phyloP scores from a whole-genome alignment of 2,113 vertebrate species.

The Euleptes europaea region DNA sequence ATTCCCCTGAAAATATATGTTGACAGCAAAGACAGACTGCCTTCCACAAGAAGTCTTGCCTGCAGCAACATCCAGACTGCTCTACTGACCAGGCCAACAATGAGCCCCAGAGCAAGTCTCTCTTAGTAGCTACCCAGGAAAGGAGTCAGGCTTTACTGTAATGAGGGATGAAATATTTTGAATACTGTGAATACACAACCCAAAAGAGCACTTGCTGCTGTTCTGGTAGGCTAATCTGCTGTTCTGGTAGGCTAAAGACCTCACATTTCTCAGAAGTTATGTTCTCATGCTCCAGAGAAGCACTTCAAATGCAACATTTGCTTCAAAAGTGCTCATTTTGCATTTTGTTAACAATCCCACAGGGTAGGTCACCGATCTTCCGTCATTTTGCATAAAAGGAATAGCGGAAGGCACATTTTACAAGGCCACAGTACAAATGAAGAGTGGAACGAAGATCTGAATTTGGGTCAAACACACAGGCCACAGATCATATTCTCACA shows the following conservation, averaged over 20 bases:
- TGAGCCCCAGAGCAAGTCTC: neutral
- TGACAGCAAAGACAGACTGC: neutral
- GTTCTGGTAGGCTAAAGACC: neutral
- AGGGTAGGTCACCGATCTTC: too few relatives aligned
- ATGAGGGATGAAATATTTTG: neutral
- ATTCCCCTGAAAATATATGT: neutral
- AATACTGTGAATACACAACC: neutral
- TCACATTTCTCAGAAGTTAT: too few relatives aligned
- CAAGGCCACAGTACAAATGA: neutral
- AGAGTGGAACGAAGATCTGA: neutral
- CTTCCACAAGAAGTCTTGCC: neutral
- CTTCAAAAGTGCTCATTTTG: neutral
- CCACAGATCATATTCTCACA: too few relatives aligned
- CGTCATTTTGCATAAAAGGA: too few relatives aligned
- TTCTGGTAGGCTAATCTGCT: neutral
- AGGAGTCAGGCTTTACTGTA: neutral
- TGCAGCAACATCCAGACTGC: neutral
- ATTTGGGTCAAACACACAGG: neutral
- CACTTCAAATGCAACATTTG: too few relatives aligned
- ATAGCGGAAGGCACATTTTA: too few relatives aligned
- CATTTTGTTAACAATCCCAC: neutral
- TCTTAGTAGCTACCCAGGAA: neutral
- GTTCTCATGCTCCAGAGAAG: too few relatives aligned
- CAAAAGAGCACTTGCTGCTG: neutral
- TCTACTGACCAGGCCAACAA: neutral